Percentiles rank a stretch among this genome's conserved stretches.
These are phyloP conservation scores for Leucophora obtusa DNA, from an alignment of 2,888 invertebrate genomes.

Conservation along the genomic window DNA sequence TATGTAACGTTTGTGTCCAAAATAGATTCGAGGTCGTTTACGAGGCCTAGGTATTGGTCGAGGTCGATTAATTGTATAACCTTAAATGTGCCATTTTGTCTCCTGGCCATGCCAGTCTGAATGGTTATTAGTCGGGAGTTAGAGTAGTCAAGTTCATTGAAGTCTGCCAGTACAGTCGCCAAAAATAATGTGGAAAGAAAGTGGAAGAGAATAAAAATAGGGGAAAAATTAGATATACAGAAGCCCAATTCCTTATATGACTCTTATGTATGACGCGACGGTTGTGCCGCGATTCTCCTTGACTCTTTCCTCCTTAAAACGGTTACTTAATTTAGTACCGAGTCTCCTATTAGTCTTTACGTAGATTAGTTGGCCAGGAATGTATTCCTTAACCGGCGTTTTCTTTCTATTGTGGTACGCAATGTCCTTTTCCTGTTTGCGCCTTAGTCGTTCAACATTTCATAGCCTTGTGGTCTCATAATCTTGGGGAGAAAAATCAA, in stretches of 20 bases:
- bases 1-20: too few relatives aligned
- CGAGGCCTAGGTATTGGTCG: background rate
- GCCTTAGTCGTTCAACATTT: slow-evolving; percentile 39
- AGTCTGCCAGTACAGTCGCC: background rate
- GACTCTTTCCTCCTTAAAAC: background rate
- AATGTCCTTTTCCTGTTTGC: slow-evolving; percentile 44
- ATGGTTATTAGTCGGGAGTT: slow-evolving; percentile 11
- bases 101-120: background rate
- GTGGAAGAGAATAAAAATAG: background rate
- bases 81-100: slow-evolving; percentile 2
- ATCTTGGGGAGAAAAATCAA: slow-evolving; percentile 23
- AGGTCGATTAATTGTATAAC: slow-evolving; percentile 17
- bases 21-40: background rate
- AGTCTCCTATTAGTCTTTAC: slow-evolving; percentile 58
- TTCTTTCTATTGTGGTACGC: slow-evolving; percentile 49
- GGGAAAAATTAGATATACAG: too few relatives aligned
- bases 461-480: slow-evolving; percentile 43
- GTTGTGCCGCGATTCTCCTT: background rate
- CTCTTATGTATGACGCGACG: slow-evolving; percentile 1
- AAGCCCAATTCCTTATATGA: slow-evolving; percentile 3
- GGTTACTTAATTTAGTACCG: slow-evolving; percentile 48
- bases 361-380: slow-evolving; percentile 54
- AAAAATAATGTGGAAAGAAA: background rate
- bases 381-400: too few relatives aligned
- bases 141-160: slow-evolving; percentile 9